Base-by-base conservation (phyloP, 1,140 invertebrate genomes). In the Bathynomus jamesi region DNA sequence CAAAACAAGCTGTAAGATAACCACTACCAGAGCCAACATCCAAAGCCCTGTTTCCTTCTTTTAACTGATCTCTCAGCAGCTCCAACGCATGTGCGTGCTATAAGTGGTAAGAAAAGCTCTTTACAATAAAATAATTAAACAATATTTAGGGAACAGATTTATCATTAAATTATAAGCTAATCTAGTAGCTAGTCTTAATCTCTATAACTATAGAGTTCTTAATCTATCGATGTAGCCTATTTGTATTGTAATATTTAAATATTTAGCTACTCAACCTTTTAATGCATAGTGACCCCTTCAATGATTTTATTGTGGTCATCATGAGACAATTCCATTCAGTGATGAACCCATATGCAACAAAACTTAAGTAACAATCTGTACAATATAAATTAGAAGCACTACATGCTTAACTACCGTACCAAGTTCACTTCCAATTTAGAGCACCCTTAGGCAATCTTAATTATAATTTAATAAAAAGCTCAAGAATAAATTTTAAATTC, bases 11-110 rank as follows among this genome's bases (percentile, higher is more conserved):
- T 31, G 95, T 97, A 13, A 98, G 86, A 82, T 97, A 98, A 4
- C 95, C 95, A 80, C 92, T 95, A 24, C 96, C 96, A 76, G 93
- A 97, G 10, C 96, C 96, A 70, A 99, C 93, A 86, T 99, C 96
- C 62, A 98, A 83, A 21, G 92, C 94, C 81, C 84, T 88, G 32
- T 87, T 87, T 61, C 95, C 93, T 78, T 88, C 87, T 60, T 85
- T 83, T 60, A 98, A 82, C 78, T 96, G 91, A 76, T 92, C 89
- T 79, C 90, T 88, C 70, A 99, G 84, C 63, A 90, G 84, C 85
- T 98, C 94, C 78, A 99, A 84, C 62, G 95, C 95, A 86, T 95
- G 90, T 13, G 94, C 95, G 85, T 99, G 96, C 90, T 88, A 74
- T 31, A 70, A 76, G 68, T 21, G 65, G n/a, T 32, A 21, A 32